Percentiles rank a stretch among this genome's conserved stretches.
These are phyloP conservation scores for Callyntrura sp. DNA, from an alignment of 2,888 invertebrate species.

Conservation along the genomic window DNA sequence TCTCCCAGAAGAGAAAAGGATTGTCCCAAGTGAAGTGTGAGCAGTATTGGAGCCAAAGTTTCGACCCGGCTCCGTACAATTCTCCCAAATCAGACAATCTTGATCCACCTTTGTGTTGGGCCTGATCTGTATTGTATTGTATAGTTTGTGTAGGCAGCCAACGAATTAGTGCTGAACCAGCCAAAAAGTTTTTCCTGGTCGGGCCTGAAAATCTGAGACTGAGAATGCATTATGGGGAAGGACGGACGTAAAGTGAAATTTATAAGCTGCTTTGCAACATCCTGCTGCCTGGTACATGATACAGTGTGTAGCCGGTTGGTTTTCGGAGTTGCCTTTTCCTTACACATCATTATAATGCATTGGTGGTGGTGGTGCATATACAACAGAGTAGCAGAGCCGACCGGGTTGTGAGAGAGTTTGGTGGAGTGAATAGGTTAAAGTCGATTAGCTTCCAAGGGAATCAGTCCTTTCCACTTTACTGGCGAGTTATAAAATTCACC, in stretches of 20 bases:
- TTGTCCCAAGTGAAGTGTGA: slow-evolving; percentile 56
- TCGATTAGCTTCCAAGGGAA: slow-evolving; percentile 83
- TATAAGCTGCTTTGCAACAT: slow-evolving; percentile 41
- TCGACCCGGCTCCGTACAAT: slow-evolving; percentile 6
- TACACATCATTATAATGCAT: slow-evolving; percentile 23
- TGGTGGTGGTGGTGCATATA: neutral
- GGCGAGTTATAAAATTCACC: slow-evolving; percentile 86
- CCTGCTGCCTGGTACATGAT: neutral
- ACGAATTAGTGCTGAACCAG: slow-evolving; percentile 24
- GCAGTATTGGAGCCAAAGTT: neutral
- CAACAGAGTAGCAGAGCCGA: neutral
- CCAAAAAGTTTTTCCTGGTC: slow-evolving; percentile 42
- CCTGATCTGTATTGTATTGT: slow-evolving; percentile 8
- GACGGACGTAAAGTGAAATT: slow-evolving; percentile 60
- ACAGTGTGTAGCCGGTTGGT: neutral
- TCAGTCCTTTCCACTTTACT: slow-evolving; percentile 88
- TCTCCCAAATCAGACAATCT: slow-evolving; percentile 35
- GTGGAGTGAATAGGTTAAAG: slow-evolving; percentile 73
- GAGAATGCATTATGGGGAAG: too few species aligned
- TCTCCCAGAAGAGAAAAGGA: neutral
- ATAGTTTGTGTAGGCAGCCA: neutral
- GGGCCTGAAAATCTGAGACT: slow-evolving; percentile 2
- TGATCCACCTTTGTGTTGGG: slow-evolving; percentile 10
- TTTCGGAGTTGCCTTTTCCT: neutral
- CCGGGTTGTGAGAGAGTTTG: too few species aligned